Percentiles rank a stretch among this genome's conserved stretches.
phyloP scores from a whole-genome alignment of 2,797 vertebrate species.

The Cetoscarus ocellatus region DNA sequence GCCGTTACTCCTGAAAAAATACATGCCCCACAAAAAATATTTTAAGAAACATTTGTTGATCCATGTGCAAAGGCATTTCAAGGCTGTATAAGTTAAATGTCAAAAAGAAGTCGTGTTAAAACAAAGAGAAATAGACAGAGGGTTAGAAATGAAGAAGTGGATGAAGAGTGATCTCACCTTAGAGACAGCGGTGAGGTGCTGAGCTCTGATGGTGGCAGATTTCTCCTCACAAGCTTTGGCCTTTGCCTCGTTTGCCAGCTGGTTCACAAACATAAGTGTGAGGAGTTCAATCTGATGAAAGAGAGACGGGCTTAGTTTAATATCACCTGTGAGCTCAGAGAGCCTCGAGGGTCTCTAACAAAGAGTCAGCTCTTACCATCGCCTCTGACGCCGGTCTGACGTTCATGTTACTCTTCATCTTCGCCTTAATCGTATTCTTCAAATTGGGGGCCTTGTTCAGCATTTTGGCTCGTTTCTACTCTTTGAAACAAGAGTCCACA shows the following conservation, averaged over 20 bases:
- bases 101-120: too few species aligned
- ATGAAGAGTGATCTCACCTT: slow-evolving; percentile 80
- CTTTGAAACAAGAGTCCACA: accelerated
- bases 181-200: slow-evolving; percentile 86
- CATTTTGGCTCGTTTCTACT: slow-evolving; percentile 39
- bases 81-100: too few species aligned
- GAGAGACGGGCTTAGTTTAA: accelerated
- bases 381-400: slow-evolving; percentile 66
- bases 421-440: slow-evolving; percentile 59
- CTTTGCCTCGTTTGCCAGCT: slow-evolving; percentile 90
- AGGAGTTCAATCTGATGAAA: slow-evolving; percentile 88
- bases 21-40: too few species aligned
- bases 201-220: slow-evolving; percentile 85
- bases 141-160: too few species aligned
- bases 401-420: slow-evolving; percentile 54
- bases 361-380: slow-evolving; percentile 58
- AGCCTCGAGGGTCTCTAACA: not conserved
- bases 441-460: slow-evolving; percentile 64
- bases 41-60: too few species aligned
- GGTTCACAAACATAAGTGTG: slow-evolving; percentile 89
- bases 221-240: slow-evolving; percentile 89
- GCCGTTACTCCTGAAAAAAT: too few species aligned
- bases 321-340: not conserved
- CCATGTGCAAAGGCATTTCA: too few species aligned
- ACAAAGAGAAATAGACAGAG: too few species aligned